These are phyloP conservation scores for Spodoptera littoralis DNA, from an alignment of 2,888 invertebrate species.

Conservation along the genomic window DNA sequence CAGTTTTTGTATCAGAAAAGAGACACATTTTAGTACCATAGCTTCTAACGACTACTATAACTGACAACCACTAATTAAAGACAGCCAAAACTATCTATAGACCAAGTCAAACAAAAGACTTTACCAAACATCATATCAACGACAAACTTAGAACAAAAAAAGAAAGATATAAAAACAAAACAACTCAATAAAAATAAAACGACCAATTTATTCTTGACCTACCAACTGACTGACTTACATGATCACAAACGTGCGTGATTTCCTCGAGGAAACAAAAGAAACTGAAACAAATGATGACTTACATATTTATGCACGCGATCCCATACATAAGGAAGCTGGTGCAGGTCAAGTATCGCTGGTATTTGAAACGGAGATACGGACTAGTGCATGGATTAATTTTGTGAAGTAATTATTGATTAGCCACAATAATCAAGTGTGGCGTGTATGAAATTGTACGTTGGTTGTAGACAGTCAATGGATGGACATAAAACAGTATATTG, in stretches of 20 bases:
- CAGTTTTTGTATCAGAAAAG: too few species aligned
- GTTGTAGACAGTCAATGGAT: neutral
- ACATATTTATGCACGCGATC: constrained; percentile 43
- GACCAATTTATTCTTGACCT: too few species aligned
- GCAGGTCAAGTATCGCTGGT: constrained; percentile 26
- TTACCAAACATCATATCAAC: too few species aligned
- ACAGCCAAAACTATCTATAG: too few species aligned
- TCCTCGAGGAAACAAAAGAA: constrained; percentile 47
- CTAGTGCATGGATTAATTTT: constrained; percentile 7
- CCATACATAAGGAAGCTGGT: constrained; percentile 31
- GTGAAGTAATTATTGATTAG: constrained; percentile 1
- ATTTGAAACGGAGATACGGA: constrained; percentile 11
- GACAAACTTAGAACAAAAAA: too few species aligned
- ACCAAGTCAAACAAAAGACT: too few species aligned
- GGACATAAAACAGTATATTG: too few species aligned
- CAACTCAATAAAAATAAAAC: neutral
- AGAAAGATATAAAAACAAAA: too few species aligned
- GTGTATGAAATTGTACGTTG: neutral
- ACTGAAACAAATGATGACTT: constrained; percentile 33
- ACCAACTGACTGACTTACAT: constrained; percentile 1
- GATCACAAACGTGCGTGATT: constrained; percentile 44
- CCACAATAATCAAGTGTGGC: constrained; percentile 5
- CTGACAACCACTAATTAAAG: too few species aligned
- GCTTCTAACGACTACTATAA: too few species aligned
- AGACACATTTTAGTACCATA: too few species aligned